phyloP scores from a whole-genome alignment of 2,797 vertebrate species.

The Pseudotriccus pelzelni region DNA sequence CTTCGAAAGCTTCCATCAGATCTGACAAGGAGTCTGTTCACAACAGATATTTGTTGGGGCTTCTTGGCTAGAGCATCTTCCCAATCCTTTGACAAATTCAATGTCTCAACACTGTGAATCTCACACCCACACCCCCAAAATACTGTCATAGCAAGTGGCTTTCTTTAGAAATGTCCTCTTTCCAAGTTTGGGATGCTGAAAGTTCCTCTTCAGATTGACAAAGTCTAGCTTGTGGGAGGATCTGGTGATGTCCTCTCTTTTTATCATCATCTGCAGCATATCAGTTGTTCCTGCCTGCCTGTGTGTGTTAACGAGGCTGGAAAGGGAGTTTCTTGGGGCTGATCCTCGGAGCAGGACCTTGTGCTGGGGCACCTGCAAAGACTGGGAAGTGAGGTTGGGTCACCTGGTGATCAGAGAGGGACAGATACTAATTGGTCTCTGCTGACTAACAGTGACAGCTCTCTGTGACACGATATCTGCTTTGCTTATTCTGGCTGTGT shows the following conservation, averaged over 20 bases:
- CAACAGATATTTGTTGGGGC: constrained; percentile 3
- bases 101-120: constrained; percentile 6
- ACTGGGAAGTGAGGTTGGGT: neutral
- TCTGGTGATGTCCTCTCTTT: neutral
- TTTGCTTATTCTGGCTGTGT: neutral
- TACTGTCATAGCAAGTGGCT: constrained; percentile 18
- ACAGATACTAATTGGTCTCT: neutral
- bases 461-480: neutral
- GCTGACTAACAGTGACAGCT: neutral
- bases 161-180: constrained; percentile 50
- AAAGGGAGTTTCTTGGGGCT: rapidly evolving
- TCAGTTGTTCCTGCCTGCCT: neutral
- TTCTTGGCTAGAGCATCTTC: constrained; percentile 42
- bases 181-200: neutral
- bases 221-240: constrained; percentile 41
- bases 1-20: neutral
- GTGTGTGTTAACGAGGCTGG: neutral
- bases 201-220: neutral
- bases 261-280: neutral
- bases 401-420: neutral
- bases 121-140: constrained; percentile 46
- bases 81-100: constrained; percentile 37
- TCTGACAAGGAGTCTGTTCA: constrained; percentile 26
- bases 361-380: rapidly evolving
- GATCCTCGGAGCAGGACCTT: neutral